Evolutionary conservation across 2,113 vertebrate genomes (phyloP).

Genomic region (Ailuropoda melanoleuca): DNA sequence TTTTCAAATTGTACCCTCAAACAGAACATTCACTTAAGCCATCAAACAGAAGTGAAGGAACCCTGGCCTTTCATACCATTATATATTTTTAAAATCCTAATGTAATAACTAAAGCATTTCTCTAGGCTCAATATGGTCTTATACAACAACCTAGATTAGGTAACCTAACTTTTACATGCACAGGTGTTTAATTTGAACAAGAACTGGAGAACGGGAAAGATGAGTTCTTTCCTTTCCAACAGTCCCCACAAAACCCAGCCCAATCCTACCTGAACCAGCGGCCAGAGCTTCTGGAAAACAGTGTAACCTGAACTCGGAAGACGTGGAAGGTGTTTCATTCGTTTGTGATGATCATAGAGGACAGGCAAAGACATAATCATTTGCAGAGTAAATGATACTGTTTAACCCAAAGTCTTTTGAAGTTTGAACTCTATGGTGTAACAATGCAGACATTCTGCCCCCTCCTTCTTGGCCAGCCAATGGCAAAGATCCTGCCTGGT

Average conservation of each 20-base stretch:
- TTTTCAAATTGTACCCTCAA: conserved; percentile 25
- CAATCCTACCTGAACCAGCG: conserved; percentile 58
- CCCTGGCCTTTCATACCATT: neutral
- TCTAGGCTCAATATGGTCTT: neutral
- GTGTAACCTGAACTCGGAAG: conserved; percentile 27
- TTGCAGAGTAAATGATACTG: conserved; percentile 24
- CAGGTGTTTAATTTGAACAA: neutral
- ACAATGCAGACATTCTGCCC: conserved; percentile 66
- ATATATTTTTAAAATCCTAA: neutral
- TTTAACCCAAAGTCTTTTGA: conserved; percentile 43
- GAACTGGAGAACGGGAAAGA: neutral
- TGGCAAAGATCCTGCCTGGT: conserved; percentile 33
- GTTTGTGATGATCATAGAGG: conserved; percentile 39
- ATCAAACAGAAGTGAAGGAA: conserved; percentile 20
- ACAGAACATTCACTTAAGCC: neutral
- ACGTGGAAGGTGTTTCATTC: conserved; percentile 6
- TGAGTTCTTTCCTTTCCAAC: conserved; percentile 23
- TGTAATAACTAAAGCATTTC: conserved; percentile 11
- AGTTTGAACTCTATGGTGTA: conserved; percentile 50
- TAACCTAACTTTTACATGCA: neutral
- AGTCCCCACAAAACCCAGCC: neutral
- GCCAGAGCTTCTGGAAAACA: conserved; percentile 35
- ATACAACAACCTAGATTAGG: neutral
- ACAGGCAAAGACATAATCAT: conserved; percentile 33
- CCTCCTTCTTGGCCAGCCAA: conserved; percentile 38